A percentile compares a stretch with the other conserved stretches of the same genome.
These are phyloP conservation scores for Gobio occitaniae DNA, from an alignment of 2,797 vertebrate species.

Conservation along the genomic window DNA sequence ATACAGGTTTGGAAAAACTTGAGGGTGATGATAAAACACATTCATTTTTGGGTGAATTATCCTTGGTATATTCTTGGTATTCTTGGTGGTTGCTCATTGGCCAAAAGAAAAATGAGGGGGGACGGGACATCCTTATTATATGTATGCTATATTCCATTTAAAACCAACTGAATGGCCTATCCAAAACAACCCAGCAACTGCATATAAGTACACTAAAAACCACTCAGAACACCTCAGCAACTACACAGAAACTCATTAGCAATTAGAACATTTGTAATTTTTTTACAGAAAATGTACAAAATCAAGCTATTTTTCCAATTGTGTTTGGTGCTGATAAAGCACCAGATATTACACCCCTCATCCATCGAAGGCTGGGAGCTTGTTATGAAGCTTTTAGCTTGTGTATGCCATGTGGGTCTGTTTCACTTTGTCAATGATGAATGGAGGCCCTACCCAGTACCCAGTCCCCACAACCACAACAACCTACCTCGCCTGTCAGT, in stretches of 20 bases:
- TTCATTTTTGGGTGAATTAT: too few species aligned
- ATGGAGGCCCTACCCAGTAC: slow-evolving; percentile 66
- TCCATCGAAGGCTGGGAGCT: slow-evolving; percentile 44
- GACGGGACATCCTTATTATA: too few species aligned
- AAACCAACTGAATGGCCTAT: background rate
- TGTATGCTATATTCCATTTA: background rate
- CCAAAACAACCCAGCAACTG: background rate
- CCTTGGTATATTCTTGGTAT: too few species aligned
- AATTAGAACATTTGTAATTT: too few species aligned
- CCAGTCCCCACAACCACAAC: slow-evolving; percentile 74
- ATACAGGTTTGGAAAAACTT: too few species aligned
- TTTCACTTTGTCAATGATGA: slow-evolving; percentile 66
- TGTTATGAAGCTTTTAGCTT: slow-evolving; percentile 41
- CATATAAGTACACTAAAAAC: background rate
- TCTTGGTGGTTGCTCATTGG: too few species aligned
- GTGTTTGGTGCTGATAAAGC: background rate
- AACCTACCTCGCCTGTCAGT: slow-evolving; percentile 19
- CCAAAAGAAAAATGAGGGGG: too few species aligned
- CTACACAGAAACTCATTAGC: too few species aligned
- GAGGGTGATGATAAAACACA: too few species aligned
- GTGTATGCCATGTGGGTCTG: slow-evolving; percentile 62
- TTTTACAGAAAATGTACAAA: background rate
- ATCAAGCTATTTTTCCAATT: background rate
- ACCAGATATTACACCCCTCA: background rate
- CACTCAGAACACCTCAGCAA: background rate